phyloP scores from a whole-genome alignment of 2,888 invertebrate species.

The Theretra japonica region DNA sequence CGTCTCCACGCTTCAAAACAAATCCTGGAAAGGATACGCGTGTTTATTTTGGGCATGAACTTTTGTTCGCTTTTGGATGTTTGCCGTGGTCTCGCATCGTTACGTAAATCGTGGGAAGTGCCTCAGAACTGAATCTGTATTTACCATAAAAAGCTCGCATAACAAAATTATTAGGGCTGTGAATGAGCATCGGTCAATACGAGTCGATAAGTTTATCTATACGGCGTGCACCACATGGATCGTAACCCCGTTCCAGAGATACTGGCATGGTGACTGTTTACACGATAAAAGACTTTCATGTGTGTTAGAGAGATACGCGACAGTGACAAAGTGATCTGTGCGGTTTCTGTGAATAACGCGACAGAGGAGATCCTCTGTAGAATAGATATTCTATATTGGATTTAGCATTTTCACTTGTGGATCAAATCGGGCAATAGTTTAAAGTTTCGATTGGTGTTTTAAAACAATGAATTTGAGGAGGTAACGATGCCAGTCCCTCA shows the following conservation, averaged over 20 bases:
- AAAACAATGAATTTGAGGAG: conserved; percentile 37
- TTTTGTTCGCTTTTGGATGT: conserved; percentile 66
- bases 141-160: conserved; percentile 29
- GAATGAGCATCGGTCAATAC: conserved; percentile 45
- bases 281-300: conserved; percentile 54
- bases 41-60: conserved; percentile 70
- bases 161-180: conserved; percentile 38
- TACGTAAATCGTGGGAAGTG: conserved; percentile 63
- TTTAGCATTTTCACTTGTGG: conserved; percentile 36
- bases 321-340: conserved; percentile 41
- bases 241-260: conserved; percentile 56
- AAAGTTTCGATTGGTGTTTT: conserved; percentile 33
- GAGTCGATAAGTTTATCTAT: conserved; percentile 52
- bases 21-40: conserved; percentile 62
- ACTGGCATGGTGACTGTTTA: conserved; percentile 57
- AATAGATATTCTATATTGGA: neutral
- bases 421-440: conserved; percentile 18
- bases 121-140: conserved; percentile 25
- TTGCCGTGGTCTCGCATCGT: conserved; percentile 59
- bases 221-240: conserved; percentile 53
- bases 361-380: too few relatives aligned
- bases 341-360: conserved; percentile 42
- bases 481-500: conserved; percentile 56
- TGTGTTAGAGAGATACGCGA: conserved; percentile 50
- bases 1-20: conserved; percentile 50